Base-by-base conservation (phyloP, 2,113 vertebrate species). In the Atlantisia rogersi region DNA sequence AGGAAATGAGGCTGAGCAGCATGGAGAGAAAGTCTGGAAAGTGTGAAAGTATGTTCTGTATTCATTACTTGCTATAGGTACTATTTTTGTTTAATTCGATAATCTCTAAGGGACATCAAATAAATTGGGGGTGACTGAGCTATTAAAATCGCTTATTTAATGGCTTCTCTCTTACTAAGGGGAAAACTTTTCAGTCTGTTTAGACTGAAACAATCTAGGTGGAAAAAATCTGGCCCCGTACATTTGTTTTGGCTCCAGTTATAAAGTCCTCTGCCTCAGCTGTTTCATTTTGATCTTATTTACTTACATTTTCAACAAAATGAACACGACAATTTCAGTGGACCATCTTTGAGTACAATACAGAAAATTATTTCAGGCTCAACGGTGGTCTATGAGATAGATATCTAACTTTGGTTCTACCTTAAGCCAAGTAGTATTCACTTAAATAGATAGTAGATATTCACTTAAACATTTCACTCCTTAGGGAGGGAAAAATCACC, bases 201-300 rank as follows among this genome's bases (percentile, higher is more conserved):
- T 97, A 98, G 92, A 94, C 94, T 96, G 91, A 97, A 97, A 97
- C 94, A 97, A 98, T 98, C 96, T 97, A 97, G 82, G 94, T 96
- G 97, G 95, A 97, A 97, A 98, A 98, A 95, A 95, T 97, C 94
- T 95, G 86, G 91, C 97, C 89, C 95, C 67, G 71, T 37, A 95
- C 94, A 97, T 96, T 97, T 97, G 70, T 96, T 90, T 97, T 95
- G 95, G 96, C 13, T 26, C 83, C 82, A 86, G 92, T 95, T 97
- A 96, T 90, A 97, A 98, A 98, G 86, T 75, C 67, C 91, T 97
- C 69, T 95, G 80, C 94, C 56, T 96, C 89, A 86, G 80, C 92
- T 96, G 79, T 88, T 98, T 97, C 78, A 74, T 97, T 97, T 98
- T 97, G 74, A 96, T 98, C 80, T 94, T 82, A 89, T 82, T 97